Evolutionary conservation across 2,888 invertebrate genomes (phyloP).

Genomic region (Stenolophus ochropezus): DNA sequence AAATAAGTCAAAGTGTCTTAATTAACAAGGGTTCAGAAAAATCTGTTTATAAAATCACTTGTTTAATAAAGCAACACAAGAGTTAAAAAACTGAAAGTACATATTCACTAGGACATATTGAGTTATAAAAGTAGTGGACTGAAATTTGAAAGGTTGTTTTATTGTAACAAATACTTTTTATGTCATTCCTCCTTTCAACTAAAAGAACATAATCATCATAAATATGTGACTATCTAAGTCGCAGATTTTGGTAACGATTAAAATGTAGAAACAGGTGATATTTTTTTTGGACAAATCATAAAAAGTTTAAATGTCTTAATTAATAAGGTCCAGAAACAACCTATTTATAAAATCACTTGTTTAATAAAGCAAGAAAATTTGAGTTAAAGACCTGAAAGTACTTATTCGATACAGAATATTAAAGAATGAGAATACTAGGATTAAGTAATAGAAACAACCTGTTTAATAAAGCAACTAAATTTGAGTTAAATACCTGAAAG

Average conservation of each 20-base stretch:
- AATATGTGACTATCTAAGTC: too few relatives aligned
- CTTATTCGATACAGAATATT: neutral
- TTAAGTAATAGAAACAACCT: neutral
- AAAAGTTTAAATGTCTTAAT: too few relatives aligned
- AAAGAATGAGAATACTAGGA: neutral
- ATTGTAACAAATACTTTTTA: neutral
- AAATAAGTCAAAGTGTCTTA: too few relatives aligned
- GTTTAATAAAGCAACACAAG: too few relatives aligned
- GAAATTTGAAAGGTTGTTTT: neutral
- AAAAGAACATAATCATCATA: too few relatives aligned
- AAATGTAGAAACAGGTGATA: too few relatives aligned
- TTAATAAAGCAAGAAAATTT: too few relatives aligned
- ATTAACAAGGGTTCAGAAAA: too few relatives aligned
- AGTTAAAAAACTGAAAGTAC: neutral
- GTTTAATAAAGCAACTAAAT: too few relatives aligned
- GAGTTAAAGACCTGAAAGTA: neutral
- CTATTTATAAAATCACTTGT: neutral
- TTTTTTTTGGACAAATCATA: neutral
- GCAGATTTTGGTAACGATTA: too few relatives aligned
- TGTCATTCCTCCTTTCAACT: neutral
- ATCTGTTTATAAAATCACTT: neutral
- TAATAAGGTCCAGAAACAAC: too few relatives aligned
- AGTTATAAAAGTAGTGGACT: neutral
- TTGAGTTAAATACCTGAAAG: too few relatives aligned
- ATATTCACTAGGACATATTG: neutral